Evolutionary conservation across 37 sponge, comb jelly and placozoan genomes (phyloP).

Genomic region (Cladorhizidae sp.): DNA sequence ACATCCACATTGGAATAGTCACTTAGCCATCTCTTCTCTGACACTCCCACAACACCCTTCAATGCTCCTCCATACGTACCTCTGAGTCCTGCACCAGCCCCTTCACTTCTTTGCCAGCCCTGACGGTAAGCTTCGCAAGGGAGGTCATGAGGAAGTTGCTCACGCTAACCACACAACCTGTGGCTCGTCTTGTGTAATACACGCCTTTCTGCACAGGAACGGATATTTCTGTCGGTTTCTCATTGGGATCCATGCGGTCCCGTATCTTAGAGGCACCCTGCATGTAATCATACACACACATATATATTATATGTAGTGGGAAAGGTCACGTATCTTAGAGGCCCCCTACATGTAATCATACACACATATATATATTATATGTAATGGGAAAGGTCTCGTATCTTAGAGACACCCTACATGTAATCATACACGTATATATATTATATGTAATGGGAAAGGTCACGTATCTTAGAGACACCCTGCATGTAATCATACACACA

Average conservation of each 20-base stretch:
- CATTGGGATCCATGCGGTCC: constrained; percentile 60
- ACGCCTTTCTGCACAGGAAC: constrained; percentile 48
- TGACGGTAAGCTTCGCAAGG: constrained; percentile 63
- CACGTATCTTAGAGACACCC: too few relatives aligned
- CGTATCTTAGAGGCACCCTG: constrained; percentile 62
- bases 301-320: too few relatives aligned
- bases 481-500: too few relatives aligned
- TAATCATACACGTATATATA: too few relatives aligned
- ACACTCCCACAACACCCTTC: neutral
- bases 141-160: constrained; percentile 66
- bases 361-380: too few relatives aligned
- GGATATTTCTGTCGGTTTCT: constrained; percentile 58
- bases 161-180: constrained; percentile 55
- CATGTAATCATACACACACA: constrained; percentile 15
- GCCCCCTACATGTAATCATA: too few relatives aligned
- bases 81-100: constrained; percentile 43
- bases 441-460: too few relatives aligned
- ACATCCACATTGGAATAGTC: too few relatives aligned
- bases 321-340: too few relatives aligned
- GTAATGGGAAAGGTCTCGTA: too few relatives aligned
- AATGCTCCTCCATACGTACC: constrained; percentile 7
- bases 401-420: too few relatives aligned
- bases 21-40: too few relatives aligned
- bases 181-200: constrained; percentile 36
- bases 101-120: constrained; percentile 40